Conservation (phyloP, 2,888 invertebrate species). For the Agrotis clavis region DNA sequence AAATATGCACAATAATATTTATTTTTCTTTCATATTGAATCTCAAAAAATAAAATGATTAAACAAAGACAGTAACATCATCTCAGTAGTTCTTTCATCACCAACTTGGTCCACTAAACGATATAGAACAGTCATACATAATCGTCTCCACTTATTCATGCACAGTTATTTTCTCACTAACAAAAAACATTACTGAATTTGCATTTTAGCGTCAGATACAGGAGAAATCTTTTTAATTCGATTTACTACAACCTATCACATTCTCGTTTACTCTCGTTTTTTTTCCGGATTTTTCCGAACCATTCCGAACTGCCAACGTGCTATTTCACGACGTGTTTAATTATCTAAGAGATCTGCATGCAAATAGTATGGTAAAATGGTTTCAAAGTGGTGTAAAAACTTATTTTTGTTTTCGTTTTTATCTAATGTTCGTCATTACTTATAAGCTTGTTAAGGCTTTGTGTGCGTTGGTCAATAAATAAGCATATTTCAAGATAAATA, state of each 20-base stretch:
- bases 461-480: neutral
- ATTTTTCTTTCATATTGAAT: too few species aligned
- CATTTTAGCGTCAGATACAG: slow-evolving; percentile 30
- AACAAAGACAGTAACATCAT: too few species aligned
- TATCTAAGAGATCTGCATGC: slow-evolving; percentile 3
- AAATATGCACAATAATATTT: too few species aligned
- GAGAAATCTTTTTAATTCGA: slow-evolving; percentile 50
- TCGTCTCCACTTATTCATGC: too few species aligned
- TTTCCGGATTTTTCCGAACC: slow-evolving; percentile 27
- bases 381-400: too few species aligned
- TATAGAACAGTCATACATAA: slow-evolving; percentile 1
- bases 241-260: too few species aligned
- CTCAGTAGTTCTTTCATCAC: too few species aligned
- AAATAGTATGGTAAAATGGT: neutral
- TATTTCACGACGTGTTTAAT: slow-evolving; percentile 16
- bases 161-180: neutral
- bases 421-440: neutral
- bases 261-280: slow-evolving; percentile 15
- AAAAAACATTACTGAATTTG: slow-evolving; percentile 33
- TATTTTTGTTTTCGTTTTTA: neutral
- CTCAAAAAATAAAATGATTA: too few species aligned
- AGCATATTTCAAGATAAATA: neutral
- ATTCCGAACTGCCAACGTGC: slow-evolving; percentile 19
- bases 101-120: neutral
- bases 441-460: neutral